Percentiles rank a stretch among this genome's conserved stretches.
Evolutionary conservation across 2,797 vertebrate genomes (phyloP).

Genomic region (Mus minutoides): DNA sequence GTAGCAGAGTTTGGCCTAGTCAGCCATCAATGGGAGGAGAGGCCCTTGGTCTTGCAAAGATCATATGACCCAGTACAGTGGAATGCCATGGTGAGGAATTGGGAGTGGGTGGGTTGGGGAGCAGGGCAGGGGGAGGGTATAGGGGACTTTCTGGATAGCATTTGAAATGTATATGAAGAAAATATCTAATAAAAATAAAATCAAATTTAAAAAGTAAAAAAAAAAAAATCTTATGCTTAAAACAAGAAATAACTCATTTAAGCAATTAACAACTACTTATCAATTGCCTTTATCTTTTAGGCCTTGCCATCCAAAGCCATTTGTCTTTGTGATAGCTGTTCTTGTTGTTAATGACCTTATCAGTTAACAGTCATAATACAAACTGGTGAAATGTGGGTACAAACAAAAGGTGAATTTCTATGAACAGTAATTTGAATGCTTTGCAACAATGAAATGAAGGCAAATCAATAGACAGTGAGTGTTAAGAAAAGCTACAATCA

Average conservation of each 20-base stretch:
- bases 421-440: slow-evolving; percentile 39
- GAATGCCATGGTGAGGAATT: too few species aligned
- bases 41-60: too few species aligned
- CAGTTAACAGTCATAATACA: background rate
- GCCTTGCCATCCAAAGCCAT: background rate
- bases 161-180: too few species aligned
- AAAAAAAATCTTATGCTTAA: too few species aligned
- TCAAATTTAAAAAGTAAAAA: too few species aligned
- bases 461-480: background rate
- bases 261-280: slow-evolving; percentile 10
- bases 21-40: too few species aligned
- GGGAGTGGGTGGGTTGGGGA: too few species aligned
- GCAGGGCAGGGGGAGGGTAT: too few species aligned
- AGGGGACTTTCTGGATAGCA: too few species aligned
- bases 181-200: too few species aligned
- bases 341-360: background rate
- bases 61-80: too few species aligned
- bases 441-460: background rate
- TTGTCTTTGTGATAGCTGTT: background rate
- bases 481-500: slow-evolving; percentile 14
- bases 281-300: background rate
- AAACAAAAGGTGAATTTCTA: background rate
- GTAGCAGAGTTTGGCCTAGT: too few species aligned
- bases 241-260: background rate
- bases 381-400: background rate